phyloP scores from a whole-genome alignment of 2,888 invertebrate species.

The Tachystola acroxantha region DNA sequence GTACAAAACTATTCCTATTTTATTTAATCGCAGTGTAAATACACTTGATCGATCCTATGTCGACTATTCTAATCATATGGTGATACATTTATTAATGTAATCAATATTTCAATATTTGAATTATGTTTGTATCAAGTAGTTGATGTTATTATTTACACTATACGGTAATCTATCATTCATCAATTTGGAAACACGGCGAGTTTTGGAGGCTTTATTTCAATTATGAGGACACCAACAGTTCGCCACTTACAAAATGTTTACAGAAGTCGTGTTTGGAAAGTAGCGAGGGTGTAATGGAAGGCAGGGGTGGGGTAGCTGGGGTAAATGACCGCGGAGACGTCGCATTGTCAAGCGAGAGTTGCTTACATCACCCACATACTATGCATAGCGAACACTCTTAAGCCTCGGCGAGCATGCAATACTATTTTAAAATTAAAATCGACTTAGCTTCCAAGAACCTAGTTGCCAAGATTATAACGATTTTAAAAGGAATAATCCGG shows the following conservation, averaged over 20 bases:
- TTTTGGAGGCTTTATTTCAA: neutral
- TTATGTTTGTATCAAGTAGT: too few relatives aligned
- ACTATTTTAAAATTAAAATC: slow-evolving; percentile 3
- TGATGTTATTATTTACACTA: too few relatives aligned
- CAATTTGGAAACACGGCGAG: neutral
- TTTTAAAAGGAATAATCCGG: slow-evolving; percentile 5
- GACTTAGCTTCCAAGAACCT: too few relatives aligned
- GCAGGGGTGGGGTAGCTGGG: slow-evolving; percentile 15
- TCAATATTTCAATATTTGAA: too few relatives aligned
- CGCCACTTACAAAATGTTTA: slow-evolving; percentile 11
- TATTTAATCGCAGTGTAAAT: too few relatives aligned
- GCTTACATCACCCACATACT: neutral
- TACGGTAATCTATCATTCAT: too few relatives aligned
- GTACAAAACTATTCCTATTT: too few relatives aligned
- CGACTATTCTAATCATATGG: too few relatives aligned
- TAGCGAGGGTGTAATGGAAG: slow-evolving; percentile 20
- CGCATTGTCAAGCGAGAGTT: slow-evolving; percentile 18
- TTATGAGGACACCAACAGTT: slow-evolving; percentile 10
- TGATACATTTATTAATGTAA: too few relatives aligned
- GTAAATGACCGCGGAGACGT: slow-evolving; percentile 22
- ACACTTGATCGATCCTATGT: too few relatives aligned
- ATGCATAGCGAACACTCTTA: too few relatives aligned
- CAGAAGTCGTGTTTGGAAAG: slow-evolving; percentile 19
- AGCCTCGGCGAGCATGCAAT: neutral
- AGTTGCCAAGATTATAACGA: too few relatives aligned